These are phyloP conservation scores for Coracias cyanogaster DNA, from an alignment of 2,797 vertebrate genomes.

Conservation along the genomic window DNA sequence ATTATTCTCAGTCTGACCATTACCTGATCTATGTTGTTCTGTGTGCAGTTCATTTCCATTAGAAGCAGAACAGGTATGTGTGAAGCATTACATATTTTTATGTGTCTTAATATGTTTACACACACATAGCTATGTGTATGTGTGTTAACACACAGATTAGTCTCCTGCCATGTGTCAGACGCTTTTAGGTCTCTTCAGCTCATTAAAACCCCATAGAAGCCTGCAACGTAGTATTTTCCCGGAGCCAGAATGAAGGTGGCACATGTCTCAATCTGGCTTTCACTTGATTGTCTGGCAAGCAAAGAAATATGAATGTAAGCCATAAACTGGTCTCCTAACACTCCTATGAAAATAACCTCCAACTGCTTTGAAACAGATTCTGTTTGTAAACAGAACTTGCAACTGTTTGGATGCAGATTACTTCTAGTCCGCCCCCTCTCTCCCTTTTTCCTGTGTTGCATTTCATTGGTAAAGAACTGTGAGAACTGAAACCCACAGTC, in stretches of 20 bases:
- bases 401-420: not conserved
- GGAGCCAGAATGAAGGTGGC: not conserved
- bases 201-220: not conserved
- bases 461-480: not conserved
- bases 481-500: not conserved
- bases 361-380: slow-evolving; percentile 18
- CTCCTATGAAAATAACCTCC: slow-evolving; percentile 13
- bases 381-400: slow-evolving; percentile 46
- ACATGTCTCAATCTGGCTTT: not conserved
- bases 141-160: not conserved
- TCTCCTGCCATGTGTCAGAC: not conserved
- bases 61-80: not conserved
- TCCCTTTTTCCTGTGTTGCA: not conserved
- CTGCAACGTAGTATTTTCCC: not conserved
- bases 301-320: not conserved
- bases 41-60: not conserved
- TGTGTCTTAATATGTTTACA: not conserved
- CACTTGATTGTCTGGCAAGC: not conserved
- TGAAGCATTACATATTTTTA: not conserved
- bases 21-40: not conserved
- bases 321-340: slow-evolving; percentile 1
- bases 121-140: not conserved
- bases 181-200: not conserved
- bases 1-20: not conserved
- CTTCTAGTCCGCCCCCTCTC: not conserved